Evolutionary conservation across 2,888 invertebrate genomes (phyloP).

Genomic region (Heliconius sara): DNA sequence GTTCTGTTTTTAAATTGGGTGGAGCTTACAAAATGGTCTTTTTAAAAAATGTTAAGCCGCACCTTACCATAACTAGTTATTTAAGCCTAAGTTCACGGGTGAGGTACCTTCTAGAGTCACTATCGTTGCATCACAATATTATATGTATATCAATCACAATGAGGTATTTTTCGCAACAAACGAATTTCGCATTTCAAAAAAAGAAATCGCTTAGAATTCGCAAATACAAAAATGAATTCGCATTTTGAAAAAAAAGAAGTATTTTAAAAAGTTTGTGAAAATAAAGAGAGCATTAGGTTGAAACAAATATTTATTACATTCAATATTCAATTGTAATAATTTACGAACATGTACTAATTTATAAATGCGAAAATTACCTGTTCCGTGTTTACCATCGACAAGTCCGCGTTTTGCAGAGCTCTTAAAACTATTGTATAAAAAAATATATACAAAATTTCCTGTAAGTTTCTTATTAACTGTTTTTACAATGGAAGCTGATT

Average conservation of each 20-base stretch:
- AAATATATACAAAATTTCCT: slow-evolving; percentile 13
- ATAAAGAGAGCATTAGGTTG: neutral
- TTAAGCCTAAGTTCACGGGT: no score
- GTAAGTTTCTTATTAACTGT: neutral
- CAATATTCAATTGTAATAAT: neutral
- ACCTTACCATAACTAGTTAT: no score
- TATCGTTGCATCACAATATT: neutral
- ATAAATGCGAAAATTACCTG: no score
- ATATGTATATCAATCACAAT: neutral
- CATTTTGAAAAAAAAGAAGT: neutral
- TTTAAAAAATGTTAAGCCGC: no score
- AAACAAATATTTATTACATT: neutral
- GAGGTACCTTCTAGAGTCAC: no score
- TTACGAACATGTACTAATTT: no score
- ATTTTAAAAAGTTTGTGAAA: neutral
- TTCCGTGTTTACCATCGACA: no score
- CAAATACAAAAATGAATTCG: neutral
- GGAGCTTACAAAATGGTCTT: no score
- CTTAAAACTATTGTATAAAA: slow-evolving; percentile 19
- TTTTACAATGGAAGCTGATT: slow-evolving; percentile 1
- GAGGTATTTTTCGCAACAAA: neutral
- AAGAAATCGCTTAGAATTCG: slow-evolving; percentile 1
- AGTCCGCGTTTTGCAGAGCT: no score
- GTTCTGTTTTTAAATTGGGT: no score
- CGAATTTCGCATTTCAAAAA: neutral